phyloP scores from a whole-genome alignment of 2,888 invertebrate species.

The Petrolisthes manimaculis region DNA sequence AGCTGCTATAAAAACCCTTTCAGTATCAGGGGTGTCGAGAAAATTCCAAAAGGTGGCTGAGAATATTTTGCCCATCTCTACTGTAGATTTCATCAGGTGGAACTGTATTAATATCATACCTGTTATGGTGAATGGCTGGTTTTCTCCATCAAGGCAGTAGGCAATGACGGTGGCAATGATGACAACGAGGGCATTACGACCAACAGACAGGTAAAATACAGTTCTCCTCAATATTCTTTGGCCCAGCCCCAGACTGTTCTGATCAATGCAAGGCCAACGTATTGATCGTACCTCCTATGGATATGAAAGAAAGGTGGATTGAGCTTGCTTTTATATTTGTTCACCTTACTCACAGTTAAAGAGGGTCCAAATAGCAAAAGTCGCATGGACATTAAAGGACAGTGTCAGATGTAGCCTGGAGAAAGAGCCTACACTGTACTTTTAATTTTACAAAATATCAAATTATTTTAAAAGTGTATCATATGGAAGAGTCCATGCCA shows the following conservation, averaged over 20 bases:
- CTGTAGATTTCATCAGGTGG: too few relatives aligned
- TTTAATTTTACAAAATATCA: too few relatives aligned
- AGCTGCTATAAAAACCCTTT: too few relatives aligned
- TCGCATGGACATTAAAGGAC: not conserved
- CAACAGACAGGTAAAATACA: slow-evolving; percentile 53
- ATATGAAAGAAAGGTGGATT: not conserved
- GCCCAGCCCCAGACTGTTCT: slow-evolving; percentile 36
- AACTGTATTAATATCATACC: slow-evolving; percentile 19
- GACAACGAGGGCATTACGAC: slow-evolving; percentile 59
- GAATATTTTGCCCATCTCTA: too few relatives aligned
- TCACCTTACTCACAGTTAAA: too few relatives aligned
- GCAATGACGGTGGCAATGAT: slow-evolving; percentile 53
- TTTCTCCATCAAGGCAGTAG: slow-evolving; percentile 50
- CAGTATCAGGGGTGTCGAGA: too few relatives aligned
- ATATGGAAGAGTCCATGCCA: too few relatives aligned
- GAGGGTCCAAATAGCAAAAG: not conserved
- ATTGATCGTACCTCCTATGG: slow-evolving; percentile 40
- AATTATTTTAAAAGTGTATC: too few relatives aligned
- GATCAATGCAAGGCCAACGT: slow-evolving; percentile 52
- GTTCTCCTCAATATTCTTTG: slow-evolving; percentile 35
- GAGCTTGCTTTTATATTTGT: not conserved
- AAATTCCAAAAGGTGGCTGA: too few relatives aligned
- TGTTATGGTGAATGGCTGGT: slow-evolving; percentile 63
- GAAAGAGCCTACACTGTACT: too few relatives aligned
- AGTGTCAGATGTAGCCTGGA: not conserved